Percentiles rank a stretch among this genome's conserved stretches.
These are phyloP conservation scores for Brachypodius melanocephalos DNA, from an alignment of 2,113 vertebrate genomes.

Conservation along the genomic window DNA sequence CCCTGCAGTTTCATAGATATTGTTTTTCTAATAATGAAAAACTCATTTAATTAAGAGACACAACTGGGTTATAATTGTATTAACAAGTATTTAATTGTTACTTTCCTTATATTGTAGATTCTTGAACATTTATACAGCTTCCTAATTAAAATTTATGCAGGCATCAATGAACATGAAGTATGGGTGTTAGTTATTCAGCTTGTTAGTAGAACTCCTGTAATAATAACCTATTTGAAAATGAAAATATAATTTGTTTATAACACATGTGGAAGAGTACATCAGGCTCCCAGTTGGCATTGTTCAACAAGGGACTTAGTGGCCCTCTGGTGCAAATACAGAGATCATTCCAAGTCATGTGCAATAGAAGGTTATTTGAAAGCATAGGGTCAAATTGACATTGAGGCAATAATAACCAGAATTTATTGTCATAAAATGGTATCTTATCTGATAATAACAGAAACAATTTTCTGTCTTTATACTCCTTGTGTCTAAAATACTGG, in stretches of 20 bases:
- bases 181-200: not conserved
- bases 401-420: not conserved
- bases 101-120: not conserved
- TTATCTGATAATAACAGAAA: not conserved
- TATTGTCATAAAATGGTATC: not conserved
- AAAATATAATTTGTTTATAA: not conserved
- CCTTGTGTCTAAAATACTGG: not conserved
- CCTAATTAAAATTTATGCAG: conserved; percentile 40
- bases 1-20: conserved; percentile 3
- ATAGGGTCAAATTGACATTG: not conserved
- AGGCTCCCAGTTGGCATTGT: not conserved
- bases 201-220: conserved; percentile 9
- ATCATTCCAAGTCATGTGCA: not conserved
- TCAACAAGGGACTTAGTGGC: not conserved
- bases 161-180: not conserved
- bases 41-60: conserved; percentile 29
- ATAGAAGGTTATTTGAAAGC: not conserved
- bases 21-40: conserved; percentile 33
- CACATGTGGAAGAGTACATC: not conserved
- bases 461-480: not conserved
- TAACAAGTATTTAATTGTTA: conserved; percentile 46
- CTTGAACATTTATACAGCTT: conserved; percentile 4
- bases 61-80: conserved; percentile 30
- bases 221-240: not conserved
- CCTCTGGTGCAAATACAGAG: not conserved